phyloP scores from a whole-genome alignment of 2,888 invertebrate genomes.

The Choreutis nemorana region DNA sequence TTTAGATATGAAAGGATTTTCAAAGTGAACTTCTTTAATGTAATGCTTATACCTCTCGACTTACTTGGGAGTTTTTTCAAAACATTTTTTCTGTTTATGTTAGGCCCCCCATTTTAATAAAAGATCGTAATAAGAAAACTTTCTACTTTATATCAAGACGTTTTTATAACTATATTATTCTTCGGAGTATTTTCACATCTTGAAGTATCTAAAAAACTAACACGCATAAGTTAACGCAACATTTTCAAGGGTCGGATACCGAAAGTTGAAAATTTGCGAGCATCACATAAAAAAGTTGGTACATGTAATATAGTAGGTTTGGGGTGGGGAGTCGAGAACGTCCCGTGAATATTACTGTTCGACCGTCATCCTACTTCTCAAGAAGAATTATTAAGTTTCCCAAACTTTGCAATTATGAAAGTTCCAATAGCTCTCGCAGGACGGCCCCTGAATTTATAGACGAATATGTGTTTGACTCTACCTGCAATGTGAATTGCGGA shows the following conservation, averaged over 20 bases:
- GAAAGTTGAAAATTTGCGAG: no score
- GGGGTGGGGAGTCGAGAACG: slow-evolving; percentile 44
- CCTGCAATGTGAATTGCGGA: slow-evolving; percentile 15
- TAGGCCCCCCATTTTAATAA: slow-evolving; percentile 7
- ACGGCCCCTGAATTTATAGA: slow-evolving; percentile 64
- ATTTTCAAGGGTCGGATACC: slow-evolving; percentile 2
- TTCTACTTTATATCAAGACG: background rate
- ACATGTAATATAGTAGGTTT: slow-evolving; percentile 38
- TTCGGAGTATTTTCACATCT: background rate
- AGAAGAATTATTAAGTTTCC: slow-evolving; percentile 66
- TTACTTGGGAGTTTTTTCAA: slow-evolving; percentile 1
- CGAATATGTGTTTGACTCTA: slow-evolving; percentile 44
- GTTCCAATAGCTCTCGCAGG: slow-evolving; percentile 64
- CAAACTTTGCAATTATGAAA: slow-evolving; percentile 66
- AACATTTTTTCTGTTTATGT: background rate
- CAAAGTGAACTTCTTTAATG: slow-evolving; percentile 20
- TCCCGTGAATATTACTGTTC: slow-evolving; percentile 59
- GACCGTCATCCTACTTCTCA: slow-evolving; percentile 61
- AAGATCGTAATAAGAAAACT: background rate
- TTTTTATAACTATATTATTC: background rate
- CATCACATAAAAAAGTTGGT: slow-evolving; percentile 40
- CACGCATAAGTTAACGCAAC: background rate
- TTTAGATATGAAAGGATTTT: slow-evolving; percentile 22
- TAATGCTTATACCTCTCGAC: slow-evolving; percentile 4
- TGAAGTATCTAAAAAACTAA: no score